phyloP scores from a whole-genome alignment of 2,797 vertebrate species.

The Helarctos malayanus region DNA sequence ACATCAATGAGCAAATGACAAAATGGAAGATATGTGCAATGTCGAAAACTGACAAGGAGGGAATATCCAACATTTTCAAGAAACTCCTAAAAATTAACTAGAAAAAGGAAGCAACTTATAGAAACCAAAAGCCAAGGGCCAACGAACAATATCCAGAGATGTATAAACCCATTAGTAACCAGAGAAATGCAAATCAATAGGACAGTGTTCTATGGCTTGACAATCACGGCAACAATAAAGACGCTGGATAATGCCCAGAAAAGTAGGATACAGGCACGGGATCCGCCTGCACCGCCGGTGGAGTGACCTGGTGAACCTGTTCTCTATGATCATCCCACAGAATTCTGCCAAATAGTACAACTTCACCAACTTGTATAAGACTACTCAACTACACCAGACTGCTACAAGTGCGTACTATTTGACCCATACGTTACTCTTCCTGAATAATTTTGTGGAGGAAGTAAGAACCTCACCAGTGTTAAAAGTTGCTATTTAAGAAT shows the following conservation, averaged over 20 bases:
- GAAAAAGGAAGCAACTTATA: not conserved
- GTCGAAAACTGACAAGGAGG: not conserved
- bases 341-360: constrained; percentile 28
- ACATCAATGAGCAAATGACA: not conserved
- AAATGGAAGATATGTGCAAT: not conserved
- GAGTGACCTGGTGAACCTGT: not conserved
- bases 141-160: not conserved
- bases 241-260: not conserved
- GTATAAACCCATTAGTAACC: not conserved
- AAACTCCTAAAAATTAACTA: not conserved
- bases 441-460: not conserved
- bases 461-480: not conserved
- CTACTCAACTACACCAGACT: not conserved
- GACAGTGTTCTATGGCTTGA: not conserved
- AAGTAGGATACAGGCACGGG: not conserved
- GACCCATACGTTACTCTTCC: not conserved
- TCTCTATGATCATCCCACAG: not conserved
- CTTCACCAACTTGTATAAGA: not conserved
- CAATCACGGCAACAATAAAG: not conserved
- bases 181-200: not conserved
- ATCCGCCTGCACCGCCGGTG: not conserved
- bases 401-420: not conserved
- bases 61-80: not conserved
- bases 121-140: not conserved
- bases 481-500: constrained; percentile 10